Evolutionary conservation across 1,140 invertebrate species (phyloP).

Genomic region (Zophobas morio): DNA sequence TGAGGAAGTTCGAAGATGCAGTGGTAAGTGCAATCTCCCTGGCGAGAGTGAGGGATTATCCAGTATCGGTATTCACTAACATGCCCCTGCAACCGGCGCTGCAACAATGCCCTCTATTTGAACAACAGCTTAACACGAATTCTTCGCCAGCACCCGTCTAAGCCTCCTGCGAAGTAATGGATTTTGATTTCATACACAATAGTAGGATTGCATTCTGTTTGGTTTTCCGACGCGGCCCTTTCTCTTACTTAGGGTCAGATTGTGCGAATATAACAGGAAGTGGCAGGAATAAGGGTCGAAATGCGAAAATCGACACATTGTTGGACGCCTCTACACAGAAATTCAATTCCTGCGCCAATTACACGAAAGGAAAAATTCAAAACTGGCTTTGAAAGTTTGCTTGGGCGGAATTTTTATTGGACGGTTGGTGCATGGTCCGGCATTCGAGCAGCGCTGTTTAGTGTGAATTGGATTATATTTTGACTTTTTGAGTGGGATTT

Average conservation of each 20-base stretch:
- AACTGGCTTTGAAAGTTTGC: neutral
- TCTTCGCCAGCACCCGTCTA: constrained; percentile 53
- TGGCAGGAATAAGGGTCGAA: constrained; percentile 30
- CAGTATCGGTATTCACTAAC: constrained; percentile 65
- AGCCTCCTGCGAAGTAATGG: constrained; percentile 59
- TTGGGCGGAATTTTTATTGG: neutral
- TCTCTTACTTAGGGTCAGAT: constrained; percentile 54
- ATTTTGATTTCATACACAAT: constrained; percentile 66
- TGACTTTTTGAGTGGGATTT: too few species aligned
- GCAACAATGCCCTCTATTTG: constrained; percentile 61
- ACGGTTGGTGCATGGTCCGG: too few species aligned
- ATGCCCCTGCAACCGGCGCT: constrained; percentile 56
- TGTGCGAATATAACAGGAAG: constrained; percentile 44
- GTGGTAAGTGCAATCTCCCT: constrained; percentile 53
- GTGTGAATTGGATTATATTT: too few species aligned
- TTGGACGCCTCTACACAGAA: constrained; percentile 26
- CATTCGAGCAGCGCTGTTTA: too few species aligned
- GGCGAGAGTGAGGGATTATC: constrained; percentile 61
- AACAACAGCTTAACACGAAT: constrained; percentile 60
- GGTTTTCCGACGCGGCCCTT: constrained; percentile 56
- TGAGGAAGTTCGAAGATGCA: constrained; percentile 51
- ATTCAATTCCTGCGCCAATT: constrained; percentile 14
- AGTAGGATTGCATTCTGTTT: constrained; percentile 61
- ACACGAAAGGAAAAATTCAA: constrained; percentile 23
- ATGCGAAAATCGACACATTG: constrained; percentile 39